A percentile compares a stretch with the other conserved stretches of the same genome.
phyloP scores from a whole-genome alignment of 2,113 vertebrate species.

The Myotis brandtii region DNA sequence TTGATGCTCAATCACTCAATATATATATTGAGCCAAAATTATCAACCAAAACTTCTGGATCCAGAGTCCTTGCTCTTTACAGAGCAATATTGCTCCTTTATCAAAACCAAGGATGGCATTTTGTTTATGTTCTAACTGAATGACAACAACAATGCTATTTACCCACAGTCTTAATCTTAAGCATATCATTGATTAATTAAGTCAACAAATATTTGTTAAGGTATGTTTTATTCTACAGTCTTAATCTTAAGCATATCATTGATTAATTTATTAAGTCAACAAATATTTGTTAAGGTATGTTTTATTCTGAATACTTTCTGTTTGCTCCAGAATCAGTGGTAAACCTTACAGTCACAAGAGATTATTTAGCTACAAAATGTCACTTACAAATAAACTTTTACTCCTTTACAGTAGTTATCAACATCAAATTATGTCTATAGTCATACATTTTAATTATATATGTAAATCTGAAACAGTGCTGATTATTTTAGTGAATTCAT shows the following conservation, averaged over 20 bases:
- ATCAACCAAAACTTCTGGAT: neutral
- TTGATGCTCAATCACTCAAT: no score
- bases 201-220: neutral
- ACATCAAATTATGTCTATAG: neutral
- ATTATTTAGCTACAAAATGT: neutral
- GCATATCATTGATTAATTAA: neutral
- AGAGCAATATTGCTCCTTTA: neutral
- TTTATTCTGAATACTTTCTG: neutral
- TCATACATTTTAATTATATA: slow-evolving; percentile 27
- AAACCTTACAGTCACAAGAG: neutral
- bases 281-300: neutral
- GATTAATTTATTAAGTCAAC: neutral
- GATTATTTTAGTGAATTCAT: neutral
- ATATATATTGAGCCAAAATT: no score
- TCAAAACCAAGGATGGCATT: neutral
- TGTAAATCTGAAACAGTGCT: neutral
- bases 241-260: neutral
- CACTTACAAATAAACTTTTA: neutral
- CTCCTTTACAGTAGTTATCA: neutral
- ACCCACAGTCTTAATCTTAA: neutral
- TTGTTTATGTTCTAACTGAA: neutral
- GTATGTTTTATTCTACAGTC: neutral
- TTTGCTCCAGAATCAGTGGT: neutral
- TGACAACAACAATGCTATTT: neutral
- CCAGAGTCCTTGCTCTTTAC: neutral